Evolutionary conservation across 1,140 invertebrate genomes (phyloP), one percentile per base, ranked within the genome.

Genomic region (Drepana arcuata): DNA sequence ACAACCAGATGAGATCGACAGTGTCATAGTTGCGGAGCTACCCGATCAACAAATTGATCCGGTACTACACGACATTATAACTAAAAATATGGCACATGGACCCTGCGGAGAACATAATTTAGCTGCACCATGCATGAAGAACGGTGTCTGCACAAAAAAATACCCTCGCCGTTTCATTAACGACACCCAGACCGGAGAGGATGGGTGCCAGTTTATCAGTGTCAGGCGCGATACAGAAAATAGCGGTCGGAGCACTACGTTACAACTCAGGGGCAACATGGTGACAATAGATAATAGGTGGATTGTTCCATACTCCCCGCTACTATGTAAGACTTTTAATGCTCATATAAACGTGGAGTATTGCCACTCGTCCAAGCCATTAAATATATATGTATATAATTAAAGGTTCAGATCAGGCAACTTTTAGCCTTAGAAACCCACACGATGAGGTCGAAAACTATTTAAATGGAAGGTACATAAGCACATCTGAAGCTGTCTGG

Each of bases 321-420:
- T 51, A 35, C 33, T 55, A 14, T 55, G 32, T 3, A 74, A 70
- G 43, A 83, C 57, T 27, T 87, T 70, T 46, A 68, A 86, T 26
- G 56, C 75, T 38, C 85, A 86, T 43, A 70, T 80, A 14, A 86
- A 86, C 42, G 74, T 86, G 7, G 80, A 86, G 53, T 75, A 59
- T 41, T 86, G 77, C 53, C 64, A 78, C 49, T 81, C 78, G 14
- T 65, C 85, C 14, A 84, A 81, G 62, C 58, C 15, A 77, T 86
- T 11, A 41, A 45, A 53, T 86, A 86, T 48, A 65, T 84, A 54
- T 81, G 61, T 54, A 83, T 29, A 24, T 35, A 10, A 44, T 35
- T 32, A 39, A 80, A 66, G 69, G 67, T 13, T 29, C 45, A 4
- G 38, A 34, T 23, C 46, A 48, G 12, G 34, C 39, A 14, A 58